phyloP scores from a whole-genome alignment of 2,888 invertebrate genomes.

The Furcula furcula region DNA sequence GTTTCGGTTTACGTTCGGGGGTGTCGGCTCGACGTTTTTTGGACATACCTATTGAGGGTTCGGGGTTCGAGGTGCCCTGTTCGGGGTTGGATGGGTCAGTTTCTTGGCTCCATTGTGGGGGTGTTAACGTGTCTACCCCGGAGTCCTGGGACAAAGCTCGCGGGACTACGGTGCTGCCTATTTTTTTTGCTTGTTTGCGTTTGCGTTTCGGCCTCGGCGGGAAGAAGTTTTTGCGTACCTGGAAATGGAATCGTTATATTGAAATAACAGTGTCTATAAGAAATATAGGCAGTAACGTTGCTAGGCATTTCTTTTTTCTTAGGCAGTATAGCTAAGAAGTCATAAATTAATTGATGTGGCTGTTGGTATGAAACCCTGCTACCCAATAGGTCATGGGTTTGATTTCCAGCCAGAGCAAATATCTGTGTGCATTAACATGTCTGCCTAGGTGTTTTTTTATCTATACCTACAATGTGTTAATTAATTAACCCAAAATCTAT shows the following conservation, averaged over 20 bases:
- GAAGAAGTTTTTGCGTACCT: slow-evolving; percentile 86
- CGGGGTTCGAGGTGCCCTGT: slow-evolving; percentile 15
- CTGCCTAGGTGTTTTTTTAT: too few species aligned
- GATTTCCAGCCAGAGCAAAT: too few species aligned
- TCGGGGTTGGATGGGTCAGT: slow-evolving; percentile 14
- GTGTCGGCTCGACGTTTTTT: slow-evolving; percentile 49
- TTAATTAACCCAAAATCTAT: too few species aligned
- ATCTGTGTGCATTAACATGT: too few species aligned
- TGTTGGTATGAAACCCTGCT: too few species aligned
- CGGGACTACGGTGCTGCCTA: slow-evolving; percentile 25
- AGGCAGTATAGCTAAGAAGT: too few species aligned
- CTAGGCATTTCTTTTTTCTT: too few species aligned
- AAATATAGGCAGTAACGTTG: too few species aligned
- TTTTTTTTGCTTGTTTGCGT: slow-evolving; percentile 37
- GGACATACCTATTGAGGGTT: slow-evolving; percentile 8
- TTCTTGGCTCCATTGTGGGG: slow-evolving; percentile 54
- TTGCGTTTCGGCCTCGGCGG: slow-evolving; percentile 84
- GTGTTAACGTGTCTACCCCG: slow-evolving; percentile 47
- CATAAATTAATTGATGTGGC: too few species aligned
- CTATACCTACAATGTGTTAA: too few species aligned
- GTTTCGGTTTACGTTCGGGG: slow-evolving; percentile 46
- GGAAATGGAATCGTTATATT: slow-evolving; percentile 12
- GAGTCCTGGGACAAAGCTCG: slow-evolving; percentile 57
- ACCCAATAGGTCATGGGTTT: too few species aligned
- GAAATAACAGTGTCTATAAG: too few species aligned